Percentiles rank a stretch among this genome's conserved stretches.
phyloP scores from a whole-genome alignment of 2,888 invertebrate genomes.

The Neuroscelio doddi region DNA sequence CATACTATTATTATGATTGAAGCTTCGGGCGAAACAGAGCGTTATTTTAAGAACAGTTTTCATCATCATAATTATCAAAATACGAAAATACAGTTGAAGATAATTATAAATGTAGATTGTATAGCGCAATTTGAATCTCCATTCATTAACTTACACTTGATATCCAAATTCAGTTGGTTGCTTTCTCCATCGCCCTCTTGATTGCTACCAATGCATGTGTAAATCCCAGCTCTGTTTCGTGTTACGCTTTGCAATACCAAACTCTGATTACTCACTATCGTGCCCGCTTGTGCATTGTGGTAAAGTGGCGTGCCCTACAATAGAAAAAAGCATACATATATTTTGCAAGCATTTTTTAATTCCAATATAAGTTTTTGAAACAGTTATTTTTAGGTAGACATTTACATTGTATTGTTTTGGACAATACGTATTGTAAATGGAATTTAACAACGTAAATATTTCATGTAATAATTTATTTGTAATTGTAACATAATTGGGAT shows the following conservation, averaged over 20 bases:
- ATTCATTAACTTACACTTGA: conserved; percentile 83
- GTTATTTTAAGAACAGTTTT: conserved; percentile 3
- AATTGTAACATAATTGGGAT: no score
- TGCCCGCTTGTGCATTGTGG: conserved; percentile 85
- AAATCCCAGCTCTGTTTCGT: conserved; percentile 83
- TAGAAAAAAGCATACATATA: neutral
- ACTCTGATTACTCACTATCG: conserved; percentile 91
- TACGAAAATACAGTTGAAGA: conserved; percentile 24
- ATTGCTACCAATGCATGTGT: conserved; percentile 91
- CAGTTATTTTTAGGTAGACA: no score
- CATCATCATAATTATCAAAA: conserved; percentile 11
- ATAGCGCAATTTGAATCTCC: conserved; percentile 19
- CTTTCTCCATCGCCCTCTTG: conserved; percentile 91
- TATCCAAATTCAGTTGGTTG: conserved; percentile 87
- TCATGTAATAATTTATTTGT: no score
- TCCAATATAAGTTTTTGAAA: no score
- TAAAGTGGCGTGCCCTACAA: conserved; percentile 82
- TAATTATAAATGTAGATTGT: conserved; percentile 24
- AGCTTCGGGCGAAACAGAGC: no score
- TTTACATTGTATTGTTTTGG: no score
- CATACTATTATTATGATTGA: no score
- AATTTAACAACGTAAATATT: no score
- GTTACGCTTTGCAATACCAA: conserved; percentile 90
- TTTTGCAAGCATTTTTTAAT: neutral
- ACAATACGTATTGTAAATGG: no score